phyloP scores from a whole-genome alignment of 2,888 invertebrate species.

The Caenorhabditis sp. region DNA sequence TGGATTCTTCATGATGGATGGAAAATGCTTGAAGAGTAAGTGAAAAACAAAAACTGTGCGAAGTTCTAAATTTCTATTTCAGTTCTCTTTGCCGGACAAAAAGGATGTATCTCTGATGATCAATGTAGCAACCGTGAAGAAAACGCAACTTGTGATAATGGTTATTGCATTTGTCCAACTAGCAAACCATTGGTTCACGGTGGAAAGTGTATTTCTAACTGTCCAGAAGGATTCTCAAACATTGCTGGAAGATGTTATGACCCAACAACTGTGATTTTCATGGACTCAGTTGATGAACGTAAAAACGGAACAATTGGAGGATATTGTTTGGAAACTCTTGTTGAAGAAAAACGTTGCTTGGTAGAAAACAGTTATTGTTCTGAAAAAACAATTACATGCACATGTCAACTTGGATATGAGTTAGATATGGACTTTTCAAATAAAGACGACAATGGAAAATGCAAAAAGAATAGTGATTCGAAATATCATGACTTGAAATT shows the following conservation, averaged over 20 bases:
- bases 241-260: conserved; percentile 70
- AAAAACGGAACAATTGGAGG: conserved; percentile 70
- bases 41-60: too few species aligned
- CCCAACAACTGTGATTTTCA: conserved; percentile 70
- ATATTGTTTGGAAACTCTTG: conserved; percentile 67
- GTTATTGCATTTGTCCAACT: conserved; percentile 67
- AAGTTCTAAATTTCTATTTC: conserved; percentile 12
- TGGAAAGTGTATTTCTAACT: conserved; percentile 62
- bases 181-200: conserved; percentile 63
- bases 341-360: conserved; percentile 65
- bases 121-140: conserved; percentile 63
- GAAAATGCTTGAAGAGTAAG: conserved; percentile 58
- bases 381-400: conserved; percentile 66
- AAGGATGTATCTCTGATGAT: conserved; percentile 66
- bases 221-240: conserved; percentile 69
- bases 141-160: conserved; percentile 64
- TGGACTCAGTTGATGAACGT: conserved; percentile 70
- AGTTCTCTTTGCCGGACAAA: conserved; percentile 69
- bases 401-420: conserved; percentile 67
- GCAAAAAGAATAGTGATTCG: conserved; percentile 51
- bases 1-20: conserved; percentile 57
- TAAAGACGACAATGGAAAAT: conserved; percentile 62
- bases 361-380: conserved; percentile 68
- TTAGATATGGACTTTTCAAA: conserved; percentile 67
- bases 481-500: conserved; percentile 47